phyloP scores from a whole-genome alignment of 2,113 vertebrate species.

The Speoplatyrhinus poulsoni region DNA sequence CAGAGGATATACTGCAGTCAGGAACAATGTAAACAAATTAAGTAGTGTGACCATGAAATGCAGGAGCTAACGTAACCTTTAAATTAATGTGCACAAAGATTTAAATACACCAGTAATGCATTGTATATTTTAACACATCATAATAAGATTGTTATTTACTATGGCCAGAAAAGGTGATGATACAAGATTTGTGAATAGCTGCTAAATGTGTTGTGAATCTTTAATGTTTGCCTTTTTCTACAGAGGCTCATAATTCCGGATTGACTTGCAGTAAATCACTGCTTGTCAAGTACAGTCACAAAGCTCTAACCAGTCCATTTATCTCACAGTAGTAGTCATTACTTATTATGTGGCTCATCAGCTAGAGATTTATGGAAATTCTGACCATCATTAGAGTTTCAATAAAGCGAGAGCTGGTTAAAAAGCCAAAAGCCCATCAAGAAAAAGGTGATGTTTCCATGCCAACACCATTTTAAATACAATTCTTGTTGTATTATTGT shows the following conservation, averaged over 20 bases:
- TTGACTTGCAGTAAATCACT: constrained; percentile 37
- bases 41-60: background rate
- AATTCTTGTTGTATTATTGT: background rate
- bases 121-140: background rate
- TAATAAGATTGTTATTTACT: constrained; percentile 6
- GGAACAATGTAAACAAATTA: background rate
- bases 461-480: background rate
- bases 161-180: constrained; percentile 17
- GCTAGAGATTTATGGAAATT: constrained; percentile 25
- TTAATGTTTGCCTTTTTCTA: constrained; percentile 36
- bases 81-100: too few species aligned
- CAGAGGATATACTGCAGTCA: constrained; percentile 6
- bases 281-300: constrained; percentile 25
- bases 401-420: constrained; percentile 10
- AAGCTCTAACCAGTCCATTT: constrained; percentile 45
- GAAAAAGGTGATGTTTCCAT: background rate
- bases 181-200: constrained; percentile 16
- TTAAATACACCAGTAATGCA: too few species aligned
- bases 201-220: constrained; percentile 31
- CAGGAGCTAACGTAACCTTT: too few species aligned
- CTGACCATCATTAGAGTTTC: constrained; percentile 28
- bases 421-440: constrained; percentile 12
- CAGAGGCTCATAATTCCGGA: constrained; percentile 2
- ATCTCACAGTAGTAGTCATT: constrained; percentile 39
- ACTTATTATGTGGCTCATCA: constrained; percentile 21